phyloP scores from a whole-genome alignment of 2,888 invertebrate species.

The Drosophila picticornis region DNA sequence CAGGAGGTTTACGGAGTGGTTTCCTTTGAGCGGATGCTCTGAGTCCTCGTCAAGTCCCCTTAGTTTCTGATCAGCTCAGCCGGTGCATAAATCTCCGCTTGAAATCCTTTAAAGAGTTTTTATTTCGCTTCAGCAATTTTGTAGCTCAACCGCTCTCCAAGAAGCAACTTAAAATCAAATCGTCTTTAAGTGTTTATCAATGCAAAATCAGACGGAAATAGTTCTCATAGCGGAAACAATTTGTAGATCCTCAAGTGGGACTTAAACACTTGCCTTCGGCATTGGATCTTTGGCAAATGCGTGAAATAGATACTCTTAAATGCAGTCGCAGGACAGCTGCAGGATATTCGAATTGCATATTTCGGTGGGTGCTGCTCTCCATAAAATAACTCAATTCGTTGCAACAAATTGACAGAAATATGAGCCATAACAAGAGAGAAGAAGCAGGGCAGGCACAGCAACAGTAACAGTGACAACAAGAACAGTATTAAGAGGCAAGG shows the following conservation, averaged over 20 bases:
- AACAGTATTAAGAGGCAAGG: not conserved
- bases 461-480: not conserved
- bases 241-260: constrained; percentile 50
- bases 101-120: not conserved
- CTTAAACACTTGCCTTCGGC: constrained; percentile 54
- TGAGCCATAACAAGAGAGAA: constrained; percentile 44
- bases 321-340: constrained; percentile 47
- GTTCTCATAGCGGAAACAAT: constrained; percentile 46
- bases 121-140: not conserved
- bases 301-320: constrained; percentile 77
- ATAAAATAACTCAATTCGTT: constrained; percentile 71
- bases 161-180: constrained; percentile 24
- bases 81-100: not conserved
- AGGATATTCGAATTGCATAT: constrained; percentile 44
- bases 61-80: not conserved
- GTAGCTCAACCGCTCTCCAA: constrained; percentile 27
- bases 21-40: not conserved
- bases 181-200: not conserved
- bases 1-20: not conserved
- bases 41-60: not conserved
- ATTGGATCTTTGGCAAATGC: constrained; percentile 70
- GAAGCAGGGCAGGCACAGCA: not conserved
- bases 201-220: constrained; percentile 37
- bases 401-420: constrained; percentile 80
- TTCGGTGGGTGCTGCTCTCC: constrained; percentile 14